Conservation (phyloP, 1,140 invertebrate genomes). For the Anoplolepis gracilipes region DNA sequence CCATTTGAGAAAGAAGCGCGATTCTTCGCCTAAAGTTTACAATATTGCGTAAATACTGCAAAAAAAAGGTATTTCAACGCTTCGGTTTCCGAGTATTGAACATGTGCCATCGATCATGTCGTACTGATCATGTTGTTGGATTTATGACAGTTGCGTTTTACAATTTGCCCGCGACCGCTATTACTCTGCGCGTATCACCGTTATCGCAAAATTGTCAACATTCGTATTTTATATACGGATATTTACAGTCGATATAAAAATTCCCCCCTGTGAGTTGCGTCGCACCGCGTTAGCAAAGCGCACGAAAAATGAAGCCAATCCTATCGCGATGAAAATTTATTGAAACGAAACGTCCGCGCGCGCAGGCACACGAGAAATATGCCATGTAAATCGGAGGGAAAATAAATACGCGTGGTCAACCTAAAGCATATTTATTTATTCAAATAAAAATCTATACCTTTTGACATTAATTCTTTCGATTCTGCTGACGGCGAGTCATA, state of each 20-base stretch:
- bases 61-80: neutral
- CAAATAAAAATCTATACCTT: conserved; percentile 63
- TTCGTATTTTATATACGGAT: conserved; percentile 54
- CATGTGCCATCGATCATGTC: conserved; percentile 29
- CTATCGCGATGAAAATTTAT: conserved; percentile 77
- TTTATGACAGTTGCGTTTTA: conserved; percentile 56
- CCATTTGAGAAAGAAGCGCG: conserved; percentile 10
- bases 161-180: conserved; percentile 57
- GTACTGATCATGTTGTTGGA: conserved; percentile 40
- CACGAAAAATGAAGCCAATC: conserved; percentile 71
- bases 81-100: conserved; percentile 6
- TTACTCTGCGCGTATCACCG: conserved; percentile 49
- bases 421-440: conserved; percentile 63
- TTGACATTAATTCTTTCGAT: conserved; percentile 63
- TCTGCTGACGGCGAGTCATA: conserved; percentile 56
- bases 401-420: conserved; percentile 61
- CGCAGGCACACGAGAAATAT: conserved; percentile 60
- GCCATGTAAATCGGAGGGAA: conserved; percentile 60
- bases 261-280: conserved; percentile 38
- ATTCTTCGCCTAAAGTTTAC: conserved; percentile 8
- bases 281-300: conserved; percentile 46
- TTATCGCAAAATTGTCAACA: conserved; percentile 60
- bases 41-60: neutral
- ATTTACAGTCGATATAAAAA: conserved; percentile 64
- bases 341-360: conserved; percentile 70